Evolutionary conservation across 2,888 invertebrate genomes (phyloP), one percentile per base, ranked within the genome.

Genomic region (Amphipyra berbera): DNA sequence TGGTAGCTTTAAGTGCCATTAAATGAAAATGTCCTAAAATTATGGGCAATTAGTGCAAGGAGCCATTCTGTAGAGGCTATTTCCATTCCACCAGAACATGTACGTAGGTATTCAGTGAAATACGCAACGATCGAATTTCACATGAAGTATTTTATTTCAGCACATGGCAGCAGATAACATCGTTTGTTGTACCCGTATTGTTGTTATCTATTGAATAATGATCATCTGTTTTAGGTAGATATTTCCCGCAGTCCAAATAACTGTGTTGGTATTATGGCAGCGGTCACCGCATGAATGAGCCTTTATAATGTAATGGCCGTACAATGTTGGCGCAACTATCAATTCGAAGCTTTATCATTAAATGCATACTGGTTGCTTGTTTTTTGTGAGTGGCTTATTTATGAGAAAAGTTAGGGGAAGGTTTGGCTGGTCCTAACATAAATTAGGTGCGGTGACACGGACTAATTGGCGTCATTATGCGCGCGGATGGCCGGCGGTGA

Each of bases 381-480:
- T 89, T 90, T 89, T 88, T 89, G 87, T 71, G 66, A 77, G 82
- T 81, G 77, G 84, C 82, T 85, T 89, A 88, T 89, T 89, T 89
- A 90, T 88, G 88, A 82, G 88, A 80, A 87, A 89, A 90, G 88
- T 90, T 88, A 84, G 78, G 81, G 82, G 87, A 81, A 73, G 84
- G 85, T 84, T 87, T 73, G 82, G 83, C 74, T 77, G 77, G 82
- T 81, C 83, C 85, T 82, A 72, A 85, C 86, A 89, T 90, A 89
- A 90, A 90, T 90, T 88, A 90, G 82, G 85, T 80, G 83, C 83
- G 82, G 87, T 81, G 89, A 90, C 89, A 86, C 81, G 81, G 79
- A 90, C 89, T 90, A 90, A 90, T 90, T 89, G 88, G 84, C 82
- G 83, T 88, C 88, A 89, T 89, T 89, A 90, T 84, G 78, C 74